These are phyloP conservation scores for Sebastes dallii DNA, from an alignment of 2,797 vertebrate genomes.

Conservation along the genomic window DNA sequence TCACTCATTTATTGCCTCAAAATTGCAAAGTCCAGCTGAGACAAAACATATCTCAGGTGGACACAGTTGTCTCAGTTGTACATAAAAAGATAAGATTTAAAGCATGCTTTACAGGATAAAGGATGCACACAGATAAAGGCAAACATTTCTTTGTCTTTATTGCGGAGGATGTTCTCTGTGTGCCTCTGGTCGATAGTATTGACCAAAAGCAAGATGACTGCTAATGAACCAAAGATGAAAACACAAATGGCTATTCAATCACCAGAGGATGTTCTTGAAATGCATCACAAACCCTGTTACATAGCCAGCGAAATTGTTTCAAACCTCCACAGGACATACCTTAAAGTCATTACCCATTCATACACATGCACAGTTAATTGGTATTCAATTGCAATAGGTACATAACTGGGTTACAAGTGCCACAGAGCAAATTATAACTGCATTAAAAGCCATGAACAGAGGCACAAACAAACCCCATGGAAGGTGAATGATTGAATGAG, in stretches of 20 bases:
- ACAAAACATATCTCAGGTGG: not conserved
- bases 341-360: constrained; percentile 57
- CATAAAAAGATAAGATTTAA: not conserved
- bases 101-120: constrained; percentile 19
- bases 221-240: constrained; percentile 69
- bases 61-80: not conserved
- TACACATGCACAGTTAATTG: constrained; percentile 47
- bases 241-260: constrained; percentile 60
- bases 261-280: constrained; percentile 39
- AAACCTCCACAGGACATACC: constrained; percentile 49
- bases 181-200: constrained; percentile 40
- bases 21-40: no score
- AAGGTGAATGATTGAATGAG: constrained; percentile 44
- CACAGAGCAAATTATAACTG: constrained; percentile 41
- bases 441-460: constrained; percentile 45
- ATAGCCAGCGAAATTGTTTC: constrained; percentile 36
- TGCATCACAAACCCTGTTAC: constrained; percentile 47
- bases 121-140: constrained; percentile 15
- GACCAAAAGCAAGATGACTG: constrained; percentile 48
- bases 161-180: constrained; percentile 41
- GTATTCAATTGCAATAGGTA: constrained; percentile 45
- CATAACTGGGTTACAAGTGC: constrained; percentile 46
- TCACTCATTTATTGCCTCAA: no score
- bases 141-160: constrained; percentile 42
- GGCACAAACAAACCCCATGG: constrained; percentile 42